Percentiles rank a stretch among this genome's conserved stretches.
phyloP scores from a whole-genome alignment of 2,797 vertebrate genomes.

The Melanotaenia boesemani region DNA sequence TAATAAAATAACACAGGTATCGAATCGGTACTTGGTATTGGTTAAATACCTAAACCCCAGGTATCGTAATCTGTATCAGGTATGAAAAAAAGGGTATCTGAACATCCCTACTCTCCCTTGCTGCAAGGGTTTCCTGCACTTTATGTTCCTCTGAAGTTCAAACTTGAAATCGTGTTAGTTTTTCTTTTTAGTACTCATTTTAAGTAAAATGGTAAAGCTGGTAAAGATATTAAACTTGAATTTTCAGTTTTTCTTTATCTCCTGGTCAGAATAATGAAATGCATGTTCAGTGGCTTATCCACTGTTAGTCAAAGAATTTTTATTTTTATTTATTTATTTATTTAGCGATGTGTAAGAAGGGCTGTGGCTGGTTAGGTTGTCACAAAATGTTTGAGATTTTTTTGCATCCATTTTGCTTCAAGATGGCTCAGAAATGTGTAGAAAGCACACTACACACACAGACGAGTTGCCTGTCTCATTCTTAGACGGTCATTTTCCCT shows the following conservation, averaged over 20 bases:
- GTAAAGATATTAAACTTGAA: not conserved
- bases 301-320: not conserved
- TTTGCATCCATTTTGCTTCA: conserved; percentile 26
- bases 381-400: conserved; percentile 42
- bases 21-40: too few species aligned
- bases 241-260: conserved; percentile 8
- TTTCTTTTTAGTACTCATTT: too few species aligned
- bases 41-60: too few species aligned
- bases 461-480: conserved; percentile 22
- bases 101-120: too few species aligned
- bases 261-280: not conserved
- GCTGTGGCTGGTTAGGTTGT: conserved; percentile 16
- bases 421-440: too few species aligned
- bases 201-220: too few species aligned
- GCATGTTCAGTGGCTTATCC: conserved; percentile 5
- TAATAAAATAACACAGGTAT: too few species aligned
- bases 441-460: not conserved
- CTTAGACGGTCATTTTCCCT: conserved; percentile 13
- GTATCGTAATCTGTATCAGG: too few species aligned
- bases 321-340: conserved; percentile 2
- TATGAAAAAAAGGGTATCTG: too few species aligned
- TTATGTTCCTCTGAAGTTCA: too few species aligned
- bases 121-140: too few species aligned
- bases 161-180: too few species aligned
- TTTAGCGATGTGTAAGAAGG: conserved; percentile 29